Conservation (phyloP, 2,113 vertebrate species). For the Ia io region DNA sequence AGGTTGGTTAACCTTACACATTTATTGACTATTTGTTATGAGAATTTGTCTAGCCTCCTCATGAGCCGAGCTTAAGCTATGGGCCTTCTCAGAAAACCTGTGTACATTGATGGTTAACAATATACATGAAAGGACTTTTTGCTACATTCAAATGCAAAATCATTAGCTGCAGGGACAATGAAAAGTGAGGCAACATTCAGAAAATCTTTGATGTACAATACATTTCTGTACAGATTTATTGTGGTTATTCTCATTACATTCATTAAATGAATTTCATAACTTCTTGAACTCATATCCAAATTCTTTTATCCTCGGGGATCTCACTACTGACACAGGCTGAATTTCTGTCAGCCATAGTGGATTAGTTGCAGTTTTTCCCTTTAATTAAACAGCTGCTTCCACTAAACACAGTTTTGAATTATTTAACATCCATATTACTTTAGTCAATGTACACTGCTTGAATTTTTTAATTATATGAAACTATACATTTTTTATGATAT, state of each 20-base stretch:
- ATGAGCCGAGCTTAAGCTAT: neutral
- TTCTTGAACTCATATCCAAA: slow-evolving; percentile 77
- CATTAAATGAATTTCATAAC: slow-evolving; percentile 78
- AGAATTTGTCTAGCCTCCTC: neutral
- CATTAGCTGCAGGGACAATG: slow-evolving; percentile 67
- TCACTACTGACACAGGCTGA: slow-evolving; percentile 79
- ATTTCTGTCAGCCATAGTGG: slow-evolving; percentile 85
- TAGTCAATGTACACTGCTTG: slow-evolving; percentile 75
- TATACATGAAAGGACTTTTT: neutral
- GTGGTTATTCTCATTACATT: slow-evolving; percentile 78
- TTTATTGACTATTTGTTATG: neutral
- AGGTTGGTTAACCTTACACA: neutral
- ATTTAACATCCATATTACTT: slow-evolving; percentile 85
- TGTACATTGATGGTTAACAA: neutral
- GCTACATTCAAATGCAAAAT: slow-evolving; percentile 56
- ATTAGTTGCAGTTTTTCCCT: slow-evolving; percentile 88
- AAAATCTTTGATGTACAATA: slow-evolving; percentile 75
- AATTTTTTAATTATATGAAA: slow-evolving; percentile 84
- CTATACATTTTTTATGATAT: slow-evolving; percentile 84
- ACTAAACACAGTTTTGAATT: slow-evolving; percentile 86
- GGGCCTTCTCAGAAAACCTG: neutral
- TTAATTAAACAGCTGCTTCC: slow-evolving; percentile 88
- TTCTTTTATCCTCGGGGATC: slow-evolving; percentile 80
- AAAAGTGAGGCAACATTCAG: slow-evolving; percentile 75
- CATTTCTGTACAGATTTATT: slow-evolving; percentile 67